A percentile compares a stretch with the other conserved stretches of the same genome.
Conservation (phyloP, 2,797 vertebrate genomes). For the Microctenopoma lineatum region DNA sequence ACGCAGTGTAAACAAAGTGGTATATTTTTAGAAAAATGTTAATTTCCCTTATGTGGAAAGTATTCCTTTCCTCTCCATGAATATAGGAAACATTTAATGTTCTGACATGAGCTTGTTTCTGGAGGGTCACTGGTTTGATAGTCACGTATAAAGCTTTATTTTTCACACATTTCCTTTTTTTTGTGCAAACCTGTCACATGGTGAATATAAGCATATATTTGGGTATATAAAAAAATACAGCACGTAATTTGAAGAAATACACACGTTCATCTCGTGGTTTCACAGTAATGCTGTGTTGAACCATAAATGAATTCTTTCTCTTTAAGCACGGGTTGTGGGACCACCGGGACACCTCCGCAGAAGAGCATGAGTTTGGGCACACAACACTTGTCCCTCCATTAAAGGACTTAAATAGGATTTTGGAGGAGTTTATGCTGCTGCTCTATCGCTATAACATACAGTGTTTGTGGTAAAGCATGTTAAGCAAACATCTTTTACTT, state of each 20-base stretch:
- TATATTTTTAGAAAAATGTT: conserved; percentile 18
- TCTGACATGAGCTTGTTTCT: not conserved
- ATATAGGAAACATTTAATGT: not conserved
- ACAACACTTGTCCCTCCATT: not conserved
- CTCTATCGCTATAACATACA: too few species aligned
- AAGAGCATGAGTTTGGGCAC: conserved; percentile 1
- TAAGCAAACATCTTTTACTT: not conserved
- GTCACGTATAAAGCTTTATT: not conserved
- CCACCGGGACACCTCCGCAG: conserved; percentile 23
- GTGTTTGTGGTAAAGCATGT: not conserved
- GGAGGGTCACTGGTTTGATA: not conserved
- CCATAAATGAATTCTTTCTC: conserved; percentile 25
- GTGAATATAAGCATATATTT: conserved; percentile 33
- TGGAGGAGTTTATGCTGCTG: not conserved
- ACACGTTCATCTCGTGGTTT: conserved; percentile 11
- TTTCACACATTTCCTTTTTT: conserved; percentile 17
- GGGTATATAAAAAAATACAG: conserved; percentile 19
- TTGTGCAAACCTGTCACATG: conserved; percentile 14
- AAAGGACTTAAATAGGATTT: not conserved
- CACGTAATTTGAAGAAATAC: too few species aligned
- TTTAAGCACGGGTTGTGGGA: conserved; percentile 10
- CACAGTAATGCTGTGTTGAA: conserved; percentile 21
- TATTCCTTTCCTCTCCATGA: not conserved
- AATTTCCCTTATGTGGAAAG: conserved; percentile 13
- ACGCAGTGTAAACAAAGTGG: conserved; percentile 5